A percentile compares a stretch with the other conserved stretches of the same genome.
These are phyloP conservation scores for Tetragnatha montana DNA, from an alignment of 2,888 invertebrate species.

Conservation along the genomic window DNA sequence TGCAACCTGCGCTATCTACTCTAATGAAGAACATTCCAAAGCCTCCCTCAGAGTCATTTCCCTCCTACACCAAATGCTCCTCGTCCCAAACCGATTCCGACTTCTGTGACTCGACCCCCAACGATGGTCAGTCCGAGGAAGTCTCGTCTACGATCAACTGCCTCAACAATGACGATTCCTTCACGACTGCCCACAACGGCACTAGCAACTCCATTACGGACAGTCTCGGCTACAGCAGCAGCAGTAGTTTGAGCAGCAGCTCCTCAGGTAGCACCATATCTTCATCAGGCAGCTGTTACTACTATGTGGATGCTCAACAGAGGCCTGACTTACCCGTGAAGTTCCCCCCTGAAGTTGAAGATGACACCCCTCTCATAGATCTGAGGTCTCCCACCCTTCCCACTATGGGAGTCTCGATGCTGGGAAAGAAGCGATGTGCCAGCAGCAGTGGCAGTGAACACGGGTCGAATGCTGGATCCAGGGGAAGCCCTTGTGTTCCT, in stretches of 20 bases:
- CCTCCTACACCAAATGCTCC: conserved; percentile 44
- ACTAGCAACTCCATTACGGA: conserved; percentile 50
- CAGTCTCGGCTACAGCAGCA: conserved; percentile 58
- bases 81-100: conserved; percentile 62
- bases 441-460: conserved; percentile 70
- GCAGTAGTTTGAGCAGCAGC: conserved; percentile 64
- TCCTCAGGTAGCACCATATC: conserved; percentile 68
- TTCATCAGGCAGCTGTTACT: conserved; percentile 66
- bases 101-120: conserved; percentile 16
- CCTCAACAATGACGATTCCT: conserved; percentile 59
- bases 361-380: conserved; percentile 59
- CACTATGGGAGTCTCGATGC: conserved; percentile 76
- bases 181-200: conserved; percentile 32
- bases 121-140: conserved; percentile 36
- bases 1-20: conserved; percentile 63
- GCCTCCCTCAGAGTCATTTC: conserved; percentile 50
- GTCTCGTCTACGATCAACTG: conserved; percentile 42
- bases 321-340: conserved; percentile 65
- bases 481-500: conserved; percentile 56
- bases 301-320: conserved; percentile 68
- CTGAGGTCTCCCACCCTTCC: conserved; percentile 73
- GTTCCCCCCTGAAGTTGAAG: conserved; percentile 57
- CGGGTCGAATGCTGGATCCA: conserved; percentile 61
- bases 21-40: conserved; percentile 67
- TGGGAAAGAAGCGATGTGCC: conserved; percentile 75